Evolutionary conservation across 2,797 vertebrate species (phyloP).

Genomic region (Chelidonichthys spinosus): DNA sequence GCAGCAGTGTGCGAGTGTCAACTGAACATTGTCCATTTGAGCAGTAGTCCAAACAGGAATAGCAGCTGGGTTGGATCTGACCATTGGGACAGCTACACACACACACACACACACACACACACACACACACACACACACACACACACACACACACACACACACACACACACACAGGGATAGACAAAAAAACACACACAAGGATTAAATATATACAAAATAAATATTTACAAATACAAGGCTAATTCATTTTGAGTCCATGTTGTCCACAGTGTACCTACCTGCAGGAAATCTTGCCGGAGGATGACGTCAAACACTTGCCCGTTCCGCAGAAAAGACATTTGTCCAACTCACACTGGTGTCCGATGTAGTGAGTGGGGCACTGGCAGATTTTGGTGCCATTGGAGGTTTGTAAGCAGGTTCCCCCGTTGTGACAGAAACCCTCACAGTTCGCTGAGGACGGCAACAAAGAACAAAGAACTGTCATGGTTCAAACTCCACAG

Average conservation of each 20-base stretch:
- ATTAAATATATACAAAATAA: background rate
- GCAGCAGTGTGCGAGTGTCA: slow-evolving; percentile 87
- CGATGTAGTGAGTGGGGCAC: slow-evolving; percentile 87
- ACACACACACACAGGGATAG: slow-evolving; percentile 27
- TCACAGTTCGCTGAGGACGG: slow-evolving; percentile 87
- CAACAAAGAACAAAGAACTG: background rate
- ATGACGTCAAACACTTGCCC: slow-evolving; percentile 83
- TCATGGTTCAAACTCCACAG: background rate
- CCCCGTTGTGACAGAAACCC: slow-evolving; percentile 88
- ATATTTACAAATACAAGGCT: slow-evolving; percentile 27
- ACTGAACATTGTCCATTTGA: slow-evolving; percentile 89
- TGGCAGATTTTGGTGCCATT: slow-evolving; percentile 88
- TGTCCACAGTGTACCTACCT: slow-evolving; percentile 76
- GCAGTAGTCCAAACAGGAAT: slow-evolving; percentile 90
- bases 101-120: slow-evolving; percentile 30
- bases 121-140: background rate
- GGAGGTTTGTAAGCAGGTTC: slow-evolving; percentile 88
- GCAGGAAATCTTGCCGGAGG: slow-evolving; percentile 89
- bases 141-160: slow-evolving; percentile 37
- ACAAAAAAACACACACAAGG: background rate
- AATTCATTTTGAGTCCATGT: background rate
- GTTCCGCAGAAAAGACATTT: slow-evolving; percentile 89
- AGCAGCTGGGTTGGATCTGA: slow-evolving; percentile 88
- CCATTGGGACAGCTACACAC: slow-evolving; percentile 88
- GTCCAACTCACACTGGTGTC: slow-evolving; percentile 87